A percentile compares a stretch with the other conserved stretches of the same genome.
These are phyloP conservation scores for Scaptomyza flava DNA, from an alignment of 2,888 invertebrate species.

Conservation along the genomic window DNA sequence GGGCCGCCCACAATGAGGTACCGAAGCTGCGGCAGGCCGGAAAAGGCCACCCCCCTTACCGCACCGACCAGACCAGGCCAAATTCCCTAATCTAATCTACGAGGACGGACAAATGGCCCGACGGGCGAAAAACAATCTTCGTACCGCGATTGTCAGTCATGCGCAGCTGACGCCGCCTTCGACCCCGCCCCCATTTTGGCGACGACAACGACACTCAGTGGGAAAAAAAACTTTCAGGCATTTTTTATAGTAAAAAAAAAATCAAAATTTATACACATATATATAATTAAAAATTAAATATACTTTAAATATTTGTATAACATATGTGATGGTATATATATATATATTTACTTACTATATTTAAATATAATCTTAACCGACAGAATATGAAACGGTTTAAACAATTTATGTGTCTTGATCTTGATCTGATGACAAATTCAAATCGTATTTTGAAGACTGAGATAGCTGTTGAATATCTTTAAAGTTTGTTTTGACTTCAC, in stretches of 20 bases:
- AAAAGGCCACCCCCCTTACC: constrained; percentile 20
- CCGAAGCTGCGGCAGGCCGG: too few species aligned
- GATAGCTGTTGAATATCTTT: not conserved
- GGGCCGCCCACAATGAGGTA: too few species aligned
- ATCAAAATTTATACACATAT: not conserved
- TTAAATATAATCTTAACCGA: too few species aligned
- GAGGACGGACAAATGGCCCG: constrained; percentile 60
- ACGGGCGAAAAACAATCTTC: constrained; percentile 65
- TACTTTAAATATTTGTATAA: not conserved
- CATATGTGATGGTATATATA: too few species aligned
- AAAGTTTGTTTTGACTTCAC: not conserved
- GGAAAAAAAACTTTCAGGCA: constrained; percentile 43
- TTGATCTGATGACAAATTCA: too few species aligned
- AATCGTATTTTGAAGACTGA: not conserved
- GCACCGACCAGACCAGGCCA: constrained; percentile 20
- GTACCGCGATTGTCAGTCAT: constrained; percentile 69
- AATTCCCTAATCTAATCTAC: constrained; percentile 59
- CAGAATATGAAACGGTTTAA: too few species aligned
- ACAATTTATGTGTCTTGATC: too few species aligned
- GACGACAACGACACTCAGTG: constrained; percentile 28
- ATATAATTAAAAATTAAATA: not conserved
- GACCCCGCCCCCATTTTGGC: constrained; percentile 28
- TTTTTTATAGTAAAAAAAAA: constrained; percentile 27
- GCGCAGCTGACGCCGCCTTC: constrained; percentile 64
- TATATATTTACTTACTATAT: too few species aligned